Percentiles rank a stretch among this genome's conserved stretches.
These are phyloP conservation scores for Ochropleura plecta DNA, from an alignment of 2,888 invertebrate species.

Conservation along the genomic window DNA sequence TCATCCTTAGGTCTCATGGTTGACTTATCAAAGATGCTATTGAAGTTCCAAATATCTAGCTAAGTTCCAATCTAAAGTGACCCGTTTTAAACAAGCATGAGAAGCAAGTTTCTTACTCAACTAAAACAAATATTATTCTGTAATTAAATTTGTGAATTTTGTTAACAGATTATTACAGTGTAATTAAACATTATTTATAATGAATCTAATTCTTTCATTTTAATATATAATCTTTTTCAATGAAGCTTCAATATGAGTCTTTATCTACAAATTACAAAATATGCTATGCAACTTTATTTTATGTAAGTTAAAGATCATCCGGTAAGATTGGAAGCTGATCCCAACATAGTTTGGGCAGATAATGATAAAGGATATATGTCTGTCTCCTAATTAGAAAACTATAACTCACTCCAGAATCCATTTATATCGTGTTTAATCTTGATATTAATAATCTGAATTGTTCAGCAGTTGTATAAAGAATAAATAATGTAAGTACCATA, in stretches of 20 bases:
- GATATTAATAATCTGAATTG: neutral
- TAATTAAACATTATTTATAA: slow-evolving; percentile 53
- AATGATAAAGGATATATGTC: neutral
- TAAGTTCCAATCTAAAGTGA: no score
- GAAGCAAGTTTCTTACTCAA: slow-evolving; percentile 34
- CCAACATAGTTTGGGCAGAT: neutral
- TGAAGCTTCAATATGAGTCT: neutral
- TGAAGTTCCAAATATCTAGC: neutral
- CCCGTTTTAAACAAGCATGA: neutral
- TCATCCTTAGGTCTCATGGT: no score
- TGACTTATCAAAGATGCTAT: neutral
- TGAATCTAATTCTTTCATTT: slow-evolving; percentile 11
- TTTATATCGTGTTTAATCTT: neutral
- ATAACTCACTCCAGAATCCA: neutral
- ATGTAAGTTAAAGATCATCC: neutral
- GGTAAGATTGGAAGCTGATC: neutral
- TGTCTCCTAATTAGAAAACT: neutral
- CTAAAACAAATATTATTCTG: slow-evolving; percentile 39
- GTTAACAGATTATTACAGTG: slow-evolving; percentile 42
- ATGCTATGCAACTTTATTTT: neutral
- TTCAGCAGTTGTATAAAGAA: neutral
- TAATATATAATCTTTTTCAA: neutral
- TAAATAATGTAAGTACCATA: slow-evolving; percentile 14
- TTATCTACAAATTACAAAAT: neutral
- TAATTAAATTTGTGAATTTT: slow-evolving; percentile 23